Conservation (phyloP, 1,140 invertebrate genomes). For the Antheraea pernyi region DNA sequence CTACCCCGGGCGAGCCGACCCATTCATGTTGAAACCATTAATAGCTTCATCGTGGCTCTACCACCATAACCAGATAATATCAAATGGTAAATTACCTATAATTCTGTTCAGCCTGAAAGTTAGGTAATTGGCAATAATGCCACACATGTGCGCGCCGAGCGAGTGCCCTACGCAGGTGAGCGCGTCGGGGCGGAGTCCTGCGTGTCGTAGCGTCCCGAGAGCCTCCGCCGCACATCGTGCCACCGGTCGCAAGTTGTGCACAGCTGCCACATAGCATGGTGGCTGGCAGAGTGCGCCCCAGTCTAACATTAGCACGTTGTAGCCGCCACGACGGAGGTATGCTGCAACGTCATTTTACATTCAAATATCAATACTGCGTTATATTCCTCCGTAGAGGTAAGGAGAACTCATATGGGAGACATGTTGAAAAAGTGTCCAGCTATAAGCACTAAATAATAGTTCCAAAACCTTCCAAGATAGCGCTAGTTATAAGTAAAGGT, state of each 20-base stretch:
- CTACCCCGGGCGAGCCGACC: too few species aligned
- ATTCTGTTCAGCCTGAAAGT: constrained; percentile 66
- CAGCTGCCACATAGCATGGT: constrained; percentile 86
- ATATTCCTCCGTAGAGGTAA: too few species aligned
- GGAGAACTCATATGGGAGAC: too few species aligned
- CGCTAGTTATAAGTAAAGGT: too few species aligned
- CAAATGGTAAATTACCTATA: constrained; percentile 55
- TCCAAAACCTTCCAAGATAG: too few species aligned
- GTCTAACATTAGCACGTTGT: constrained; percentile 88
- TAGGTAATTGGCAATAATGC: constrained; percentile 83
- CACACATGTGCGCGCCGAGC: constrained; percentile 87
- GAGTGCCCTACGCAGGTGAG: constrained; percentile 88
- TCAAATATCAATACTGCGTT: too few species aligned
- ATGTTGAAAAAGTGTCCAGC: too few species aligned
- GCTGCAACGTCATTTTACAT: constrained; percentile 56
- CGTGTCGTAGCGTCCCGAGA: constrained; percentile 80
- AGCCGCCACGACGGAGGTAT: constrained; percentile 84
- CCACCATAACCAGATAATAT: too few species aligned
- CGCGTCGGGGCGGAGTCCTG: constrained; percentile 80
- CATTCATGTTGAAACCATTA: too few species aligned
- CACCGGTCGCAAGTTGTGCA: constrained; percentile 85
- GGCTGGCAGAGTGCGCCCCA: constrained; percentile 84
- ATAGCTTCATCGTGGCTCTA: too few species aligned
- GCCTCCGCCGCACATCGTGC: constrained; percentile 83
- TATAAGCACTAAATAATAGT: too few species aligned